Evolutionary conservation across 2,797 vertebrate genomes (phyloP), one percentile per base, ranked within the genome.

Genomic region (Zalophus californianus): DNA sequence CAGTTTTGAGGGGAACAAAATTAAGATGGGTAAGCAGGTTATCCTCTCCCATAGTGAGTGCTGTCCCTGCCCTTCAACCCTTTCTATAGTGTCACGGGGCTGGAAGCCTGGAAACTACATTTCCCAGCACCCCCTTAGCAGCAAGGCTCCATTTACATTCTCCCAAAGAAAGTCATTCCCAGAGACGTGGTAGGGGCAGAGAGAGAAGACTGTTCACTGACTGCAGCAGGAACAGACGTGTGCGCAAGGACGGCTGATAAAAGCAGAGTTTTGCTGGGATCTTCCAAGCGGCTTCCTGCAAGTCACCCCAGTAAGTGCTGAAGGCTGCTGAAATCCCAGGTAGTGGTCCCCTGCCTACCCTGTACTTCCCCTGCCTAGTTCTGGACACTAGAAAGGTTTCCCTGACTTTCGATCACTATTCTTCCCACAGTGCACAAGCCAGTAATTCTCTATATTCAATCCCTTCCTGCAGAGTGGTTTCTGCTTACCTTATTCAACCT

Each of bases 61-160:
- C 86, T 70, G 18, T 27, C 54, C 9, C 32, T 87, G 18, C 58
- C 52, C 18, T 92, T 94, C 44, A 66, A 48, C 41, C 78, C 29
- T 66, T 25, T 50, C 72, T 32, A 38, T 9, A 90, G 23, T 32
- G 64, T 27, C 89, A 75, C 48, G 50, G 41, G 68, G 32, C 35
- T 96, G 54, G 93, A 56, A 77, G 48, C 50, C 27, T 93, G 8
- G n/a, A 95, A 82, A 92, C 70, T 72, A 78, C 50, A 80, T 48
- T 80, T 94, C 85, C 60, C 60, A 68, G 75, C 50, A 94, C 32
- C 27, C 27, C 58, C 44, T 83, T 41, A 87, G 77, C 32, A 79
- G 52, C 58, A 86, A 60, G 18, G 32, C 54, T 92, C 48, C 29
- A 66, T 87, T 86, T 75, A 85, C 9, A 91, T 56, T 77, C 52